Conservation (phyloP, 2,888 invertebrate genomes). For the Boloria euphrosyne region DNA sequence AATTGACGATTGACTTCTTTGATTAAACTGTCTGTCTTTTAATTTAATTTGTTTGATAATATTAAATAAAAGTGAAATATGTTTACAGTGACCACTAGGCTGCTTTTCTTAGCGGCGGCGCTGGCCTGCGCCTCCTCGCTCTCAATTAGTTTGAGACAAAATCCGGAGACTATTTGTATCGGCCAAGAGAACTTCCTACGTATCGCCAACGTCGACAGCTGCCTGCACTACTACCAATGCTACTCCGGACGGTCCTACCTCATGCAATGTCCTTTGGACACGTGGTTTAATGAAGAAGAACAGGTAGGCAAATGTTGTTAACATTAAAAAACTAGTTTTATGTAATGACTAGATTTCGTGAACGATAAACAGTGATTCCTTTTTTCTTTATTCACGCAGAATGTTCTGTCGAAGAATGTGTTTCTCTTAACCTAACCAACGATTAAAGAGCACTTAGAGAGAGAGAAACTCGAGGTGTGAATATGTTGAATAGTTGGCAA, state of each 20-base stretch:
- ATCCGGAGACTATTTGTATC: conserved; percentile 73
- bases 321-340: neutral
- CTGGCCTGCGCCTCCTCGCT: conserved; percentile 65
- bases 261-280: conserved; percentile 67
- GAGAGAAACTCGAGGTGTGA: too few relatives aligned
- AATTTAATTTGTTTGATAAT: neutral
- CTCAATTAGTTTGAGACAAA: conserved; percentile 73
- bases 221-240: conserved; percentile 74
- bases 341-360: too few relatives aligned
- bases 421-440: too few relatives aligned
- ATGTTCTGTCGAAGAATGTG: too few relatives aligned
- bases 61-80: neutral
- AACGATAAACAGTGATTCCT: too few relatives aligned
- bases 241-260: conserved; percentile 68
- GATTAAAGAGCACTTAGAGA: too few relatives aligned
- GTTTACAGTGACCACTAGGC: conserved; percentile 43
- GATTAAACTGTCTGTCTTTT: too few relatives aligned
- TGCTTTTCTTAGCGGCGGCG: conserved; percentile 56
- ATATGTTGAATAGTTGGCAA: too few relatives aligned
- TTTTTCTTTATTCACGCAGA: too few relatives aligned
- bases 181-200: conserved; percentile 76
- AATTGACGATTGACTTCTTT: too few relatives aligned
- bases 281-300: conserved; percentile 74
- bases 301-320: conserved; percentile 56
- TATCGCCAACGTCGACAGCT: conserved; percentile 64